Evolutionary conservation across 2,888 invertebrate species (phyloP), one percentile per base, ranked within the genome.

Genomic region (Frankliniella fusca): DNA sequence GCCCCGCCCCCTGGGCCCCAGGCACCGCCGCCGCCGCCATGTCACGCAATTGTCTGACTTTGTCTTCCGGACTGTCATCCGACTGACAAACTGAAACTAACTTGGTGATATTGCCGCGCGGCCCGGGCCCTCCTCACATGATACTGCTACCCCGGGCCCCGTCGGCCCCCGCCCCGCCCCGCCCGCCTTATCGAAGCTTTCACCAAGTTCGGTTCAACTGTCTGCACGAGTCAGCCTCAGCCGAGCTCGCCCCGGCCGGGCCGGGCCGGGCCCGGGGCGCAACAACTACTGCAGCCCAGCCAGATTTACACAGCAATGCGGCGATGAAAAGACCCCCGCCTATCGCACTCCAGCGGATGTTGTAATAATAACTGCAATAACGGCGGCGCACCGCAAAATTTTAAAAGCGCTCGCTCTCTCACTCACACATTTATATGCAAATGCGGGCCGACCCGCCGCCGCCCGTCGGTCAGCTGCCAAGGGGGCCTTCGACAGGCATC

Each of bases 351-450:
- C 5, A 38, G 38, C 38, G 38, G 5, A 38, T 38, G 38, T 38
- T 38, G 38, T 38, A 38, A 38, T 38, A 38, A 38, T 38, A 38
- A 38, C 38, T 38, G 38, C 38, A 38, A 38, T 38, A 38, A 3
- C 38, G 38, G 38, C 38, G 38, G 38, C 38, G 38, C 5, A 38
- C 2, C 5, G 38, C 38, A 5, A 38, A 38, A 38, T 38, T 61
- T 61, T 18, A 18, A 15, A 61, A 11, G 15, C 12, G 54, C 54
- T 2, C 5, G 8, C 54, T 1, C 54, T 54, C 54, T 15, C 54
- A 54, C 54, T 5, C 54, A 61, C 61, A 61, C 61, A 76, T 76
- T 76, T 76, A 76, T 76, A 76, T 76, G 70, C 70, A 76, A 76
- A 76, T 76, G 70, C 3, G 50, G n/a, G 70, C 27, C 23, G 70